Conservation (phyloP, 1,140 invertebrate species). For the Drosophila ambigua region DNA sequence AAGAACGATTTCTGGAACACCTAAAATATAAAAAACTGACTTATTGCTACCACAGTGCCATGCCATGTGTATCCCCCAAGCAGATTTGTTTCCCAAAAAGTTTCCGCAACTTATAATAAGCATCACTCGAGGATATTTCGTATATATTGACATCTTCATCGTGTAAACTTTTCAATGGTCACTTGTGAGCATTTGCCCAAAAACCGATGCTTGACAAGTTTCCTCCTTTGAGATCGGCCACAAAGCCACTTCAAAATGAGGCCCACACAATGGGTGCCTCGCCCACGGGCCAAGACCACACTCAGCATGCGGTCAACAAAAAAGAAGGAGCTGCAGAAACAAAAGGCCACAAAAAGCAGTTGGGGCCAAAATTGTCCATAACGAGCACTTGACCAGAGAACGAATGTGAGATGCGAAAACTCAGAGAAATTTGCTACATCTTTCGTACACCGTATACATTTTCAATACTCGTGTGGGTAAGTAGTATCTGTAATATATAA, state of each 20-base stretch:
- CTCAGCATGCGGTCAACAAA: conserved; percentile 63
- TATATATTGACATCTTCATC: conserved; percentile 42
- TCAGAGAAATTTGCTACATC: conserved; percentile 44
- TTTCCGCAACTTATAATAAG: conserved; percentile 29
- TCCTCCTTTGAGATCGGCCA: conserved; percentile 47
- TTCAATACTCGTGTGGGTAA: conserved; percentile 33
- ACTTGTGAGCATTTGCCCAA: conserved; percentile 55
- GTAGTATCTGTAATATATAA: conserved; percentile 30
- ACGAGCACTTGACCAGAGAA: conserved; percentile 72
- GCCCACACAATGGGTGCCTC: conserved; percentile 30
- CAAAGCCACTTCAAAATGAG: conserved; percentile 55
- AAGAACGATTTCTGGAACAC: too few species aligned
- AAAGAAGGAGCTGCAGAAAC: conserved; percentile 38
- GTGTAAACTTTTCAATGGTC: conserved; percentile 63
- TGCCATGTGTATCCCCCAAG: too few species aligned
- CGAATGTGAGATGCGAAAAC: conserved; percentile 66
- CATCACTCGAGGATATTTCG: conserved; percentile 24
- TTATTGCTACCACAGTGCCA: too few species aligned
- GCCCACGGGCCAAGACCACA: conserved; percentile 24
- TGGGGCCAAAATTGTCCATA: conserved; percentile 70
- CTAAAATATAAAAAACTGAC: too few species aligned
- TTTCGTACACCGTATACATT: conserved; percentile 62
- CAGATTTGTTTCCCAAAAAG: background rate
- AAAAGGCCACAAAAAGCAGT: conserved; percentile 49
- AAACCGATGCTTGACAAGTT: conserved; percentile 59